Evolutionary conservation across 2,797 vertebrate species (phyloP).

Genomic region (Myotis daubentonii): DNA sequence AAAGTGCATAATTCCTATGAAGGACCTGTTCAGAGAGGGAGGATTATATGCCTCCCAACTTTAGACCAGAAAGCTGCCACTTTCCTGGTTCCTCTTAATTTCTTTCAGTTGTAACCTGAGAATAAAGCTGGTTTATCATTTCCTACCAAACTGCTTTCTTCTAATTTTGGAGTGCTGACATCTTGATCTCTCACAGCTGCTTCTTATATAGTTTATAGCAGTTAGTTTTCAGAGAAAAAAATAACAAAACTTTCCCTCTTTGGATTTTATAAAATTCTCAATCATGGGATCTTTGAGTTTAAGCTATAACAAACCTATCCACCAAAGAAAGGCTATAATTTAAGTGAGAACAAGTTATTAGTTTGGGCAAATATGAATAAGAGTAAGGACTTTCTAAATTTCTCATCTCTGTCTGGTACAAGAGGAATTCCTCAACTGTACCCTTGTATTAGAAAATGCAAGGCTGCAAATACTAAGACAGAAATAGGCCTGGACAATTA

Average conservation of each 20-base stretch:
- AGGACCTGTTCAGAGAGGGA: neutral
- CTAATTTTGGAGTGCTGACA: neutral
- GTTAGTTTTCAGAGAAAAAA: neutral
- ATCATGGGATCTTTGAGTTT: neutral
- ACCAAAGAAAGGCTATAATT: neutral
- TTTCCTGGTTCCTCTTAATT: neutral
- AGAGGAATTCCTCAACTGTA: neutral
- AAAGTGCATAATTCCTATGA: neutral
- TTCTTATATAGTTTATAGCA: neutral
- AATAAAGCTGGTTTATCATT: neutral
- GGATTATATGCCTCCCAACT: neutral
- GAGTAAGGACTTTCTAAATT: neutral
- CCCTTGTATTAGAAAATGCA: neutral
- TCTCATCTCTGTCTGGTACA: neutral
- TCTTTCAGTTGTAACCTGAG: neutral
- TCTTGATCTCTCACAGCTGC: neutral
- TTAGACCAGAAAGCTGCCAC: neutral
- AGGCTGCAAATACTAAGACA: neutral
- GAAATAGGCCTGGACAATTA: neutral
- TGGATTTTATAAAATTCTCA: neutral
- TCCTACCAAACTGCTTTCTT: neutral
- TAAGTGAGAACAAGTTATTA: constrained; percentile 5
- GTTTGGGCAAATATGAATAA: neutral
- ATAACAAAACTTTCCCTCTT: neutral
- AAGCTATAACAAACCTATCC: neutral